Evolutionary conservation across 2,888 invertebrate species (phyloP).

Genomic region (Nephrocerus scutellatus): DNA sequence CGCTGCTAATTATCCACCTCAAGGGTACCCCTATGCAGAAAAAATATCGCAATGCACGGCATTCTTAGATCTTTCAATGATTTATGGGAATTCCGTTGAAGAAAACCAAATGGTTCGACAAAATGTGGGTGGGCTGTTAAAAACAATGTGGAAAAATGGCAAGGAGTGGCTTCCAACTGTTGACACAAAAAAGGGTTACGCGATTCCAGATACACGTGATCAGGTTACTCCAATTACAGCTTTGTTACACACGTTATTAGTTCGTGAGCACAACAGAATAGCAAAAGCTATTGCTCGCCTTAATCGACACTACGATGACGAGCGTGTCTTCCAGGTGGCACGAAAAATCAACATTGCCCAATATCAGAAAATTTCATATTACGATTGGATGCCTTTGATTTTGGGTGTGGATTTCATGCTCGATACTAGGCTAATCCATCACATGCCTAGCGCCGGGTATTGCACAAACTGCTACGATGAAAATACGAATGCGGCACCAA

Average conservation of each 20-base stretch:
- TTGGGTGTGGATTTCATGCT: slow-evolving; percentile 35
- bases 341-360: slow-evolving; percentile 48
- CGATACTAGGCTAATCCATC: slow-evolving; percentile 30
- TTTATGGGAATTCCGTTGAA: slow-evolving; percentile 65
- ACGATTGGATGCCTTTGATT: slow-evolving; percentile 48
- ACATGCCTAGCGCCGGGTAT: slow-evolving; percentile 31
- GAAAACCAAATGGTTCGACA: slow-evolving; percentile 58
- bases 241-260: slow-evolving; percentile 45
- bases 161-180: slow-evolving; percentile 62
- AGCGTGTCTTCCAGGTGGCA: slow-evolving; percentile 47
- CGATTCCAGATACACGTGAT: slow-evolving; percentile 52
- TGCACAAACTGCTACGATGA: slow-evolving; percentile 51
- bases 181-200: slow-evolving; percentile 62
- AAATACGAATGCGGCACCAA: slow-evolving; percentile 50
- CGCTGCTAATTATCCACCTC: slow-evolving; percentile 54
- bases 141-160: slow-evolving; percentile 51
- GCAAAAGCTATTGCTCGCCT: slow-evolving; percentile 40
- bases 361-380: slow-evolving; percentile 49
- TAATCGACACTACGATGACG: slow-evolving; percentile 50
- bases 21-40: slow-evolving; percentile 49
- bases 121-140: slow-evolving; percentile 58
- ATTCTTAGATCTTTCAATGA: slow-evolving; percentile 64
- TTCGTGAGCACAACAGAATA: slow-evolving; percentile 49
- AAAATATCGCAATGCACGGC: slow-evolving; percentile 51
- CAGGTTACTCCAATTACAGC: slow-evolving; percentile 44